Base-by-base conservation (phyloP, 2,888 invertebrate species). In the Drosophila pseudotalamancana region DNA sequence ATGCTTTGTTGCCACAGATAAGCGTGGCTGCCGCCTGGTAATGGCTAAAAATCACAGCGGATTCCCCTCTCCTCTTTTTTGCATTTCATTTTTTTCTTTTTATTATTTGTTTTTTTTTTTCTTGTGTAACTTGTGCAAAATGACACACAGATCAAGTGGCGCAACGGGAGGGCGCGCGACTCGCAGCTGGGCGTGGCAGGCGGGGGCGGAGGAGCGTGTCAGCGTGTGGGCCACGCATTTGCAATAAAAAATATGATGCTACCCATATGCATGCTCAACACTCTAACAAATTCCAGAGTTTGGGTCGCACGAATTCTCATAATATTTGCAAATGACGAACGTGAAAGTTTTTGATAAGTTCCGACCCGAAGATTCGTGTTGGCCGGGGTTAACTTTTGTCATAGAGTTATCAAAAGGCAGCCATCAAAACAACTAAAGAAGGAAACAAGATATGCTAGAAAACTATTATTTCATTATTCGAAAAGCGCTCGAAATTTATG, bases 301-400 rank as follows among this genome's bases (percentile, higher is more conserved):
- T 62, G 65, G 48, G 55, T 65, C 54, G 62, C 81, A 76, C 71
- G 66, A 69, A 81, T 81, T 69, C 79, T 78, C 86, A 78, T 83
- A 81, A 82, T 87, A 87, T 85, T 87, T 82, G 87, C 87, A 84
- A 84, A 84, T 84, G 87, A 84, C 77, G 86, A 79, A 84, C 83
- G 83, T 84, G 83, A 72, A 85, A 84, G 86, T 84, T 84, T 84
- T 84, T 79, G 72, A 71, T 74, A 84, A 84, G 86, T 85, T n/a
- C n/a, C n/a, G n/a, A n/a, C n/a, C n/a, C n/a, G n/a, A n/a, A n/a
- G n/a, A n/a, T n/a, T n/a, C n/a, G n/a, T n/a, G n/a, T n/a, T 49
- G 25, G 21, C 43, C 31, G 19, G n/a, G 32, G 14, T 8, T 5
- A 12, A 25, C 59, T 72, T 77, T 65, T 61, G 49, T 59, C 60